Conservation (phyloP, 2,113 vertebrate genomes). For the Corythaeola cristata region DNA sequence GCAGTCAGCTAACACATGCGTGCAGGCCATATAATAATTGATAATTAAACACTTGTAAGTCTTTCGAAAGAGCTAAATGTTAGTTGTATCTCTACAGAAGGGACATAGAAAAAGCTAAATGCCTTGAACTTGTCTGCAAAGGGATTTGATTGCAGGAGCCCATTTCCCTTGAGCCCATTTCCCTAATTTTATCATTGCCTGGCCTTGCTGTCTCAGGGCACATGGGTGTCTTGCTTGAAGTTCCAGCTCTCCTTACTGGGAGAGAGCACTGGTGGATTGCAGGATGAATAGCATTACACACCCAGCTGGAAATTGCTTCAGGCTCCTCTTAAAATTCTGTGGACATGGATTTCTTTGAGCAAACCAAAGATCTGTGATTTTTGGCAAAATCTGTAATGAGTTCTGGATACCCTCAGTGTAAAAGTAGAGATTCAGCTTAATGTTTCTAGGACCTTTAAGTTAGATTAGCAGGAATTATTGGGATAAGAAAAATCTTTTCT, state of each 20-base stretch:
- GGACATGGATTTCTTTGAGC: not conserved
- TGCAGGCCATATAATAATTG: not conserved
- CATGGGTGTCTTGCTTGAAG: not conserved
- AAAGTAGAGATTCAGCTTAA: not conserved
- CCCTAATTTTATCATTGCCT: not conserved
- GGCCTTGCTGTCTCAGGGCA: not conserved
- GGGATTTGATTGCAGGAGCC: not conserved
- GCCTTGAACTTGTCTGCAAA: not conserved
- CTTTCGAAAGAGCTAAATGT: not conserved
- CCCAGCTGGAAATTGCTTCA: not conserved
- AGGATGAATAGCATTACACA: not conserved
- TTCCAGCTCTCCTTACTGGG: not conserved
- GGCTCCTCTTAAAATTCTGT: not conserved
- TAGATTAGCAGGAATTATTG: constrained; percentile 9
- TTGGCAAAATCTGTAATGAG: not conserved
- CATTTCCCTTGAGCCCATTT: not conserved
- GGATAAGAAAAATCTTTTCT: constrained; percentile 1
- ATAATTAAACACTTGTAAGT: not conserved
- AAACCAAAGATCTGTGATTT: not conserved
- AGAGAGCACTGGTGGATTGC: not conserved
- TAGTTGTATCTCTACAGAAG: not conserved
- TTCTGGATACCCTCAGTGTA: not conserved
- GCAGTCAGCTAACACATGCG: not conserved
- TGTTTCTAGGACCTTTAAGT: not conserved
- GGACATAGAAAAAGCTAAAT: not conserved